Conservation (phyloP, 2,797 vertebrate species). For the Odontamblyopus rebecca region DNA sequence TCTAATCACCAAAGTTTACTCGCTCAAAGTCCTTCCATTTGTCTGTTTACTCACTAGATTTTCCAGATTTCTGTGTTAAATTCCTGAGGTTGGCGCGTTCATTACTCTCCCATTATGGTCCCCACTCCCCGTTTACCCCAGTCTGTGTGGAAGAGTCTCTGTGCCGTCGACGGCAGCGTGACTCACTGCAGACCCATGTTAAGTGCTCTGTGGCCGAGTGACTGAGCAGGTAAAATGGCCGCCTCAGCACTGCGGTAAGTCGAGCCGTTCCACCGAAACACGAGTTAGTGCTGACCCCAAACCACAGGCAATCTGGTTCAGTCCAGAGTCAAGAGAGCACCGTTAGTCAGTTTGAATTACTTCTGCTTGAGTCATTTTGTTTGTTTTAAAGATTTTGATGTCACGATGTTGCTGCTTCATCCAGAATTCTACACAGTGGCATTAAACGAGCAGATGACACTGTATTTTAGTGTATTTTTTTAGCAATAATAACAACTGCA, state of each 20-base stretch:
- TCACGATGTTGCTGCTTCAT: too few species aligned
- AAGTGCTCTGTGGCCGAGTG: slow-evolving; percentile 66
- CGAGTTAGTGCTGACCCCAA: slow-evolving; percentile 32
- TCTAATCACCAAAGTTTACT: too few species aligned
- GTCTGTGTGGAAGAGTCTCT: background rate
- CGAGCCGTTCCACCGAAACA: slow-evolving; percentile 57
- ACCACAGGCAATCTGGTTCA: slow-evolving; percentile 66
- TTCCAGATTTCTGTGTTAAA: slow-evolving; percentile 56
- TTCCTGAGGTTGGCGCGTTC: slow-evolving; percentile 55
- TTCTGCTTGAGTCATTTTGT: too few species aligned
- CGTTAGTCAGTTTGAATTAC: background rate
- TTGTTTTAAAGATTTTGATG: too few species aligned
- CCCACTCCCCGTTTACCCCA: slow-evolving; percentile 40
- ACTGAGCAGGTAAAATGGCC: slow-evolving; percentile 68
- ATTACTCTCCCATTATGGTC: slow-evolving; percentile 64
- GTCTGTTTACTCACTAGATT: background rate
- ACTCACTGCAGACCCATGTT: slow-evolving; percentile 64
- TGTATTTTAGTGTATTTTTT: too few species aligned
- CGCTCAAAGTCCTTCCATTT: too few species aligned
- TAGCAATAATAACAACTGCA: too few species aligned
- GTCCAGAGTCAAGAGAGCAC: slow-evolving; percentile 24
- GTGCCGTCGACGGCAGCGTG: slow-evolving; percentile 20
- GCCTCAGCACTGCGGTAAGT: slow-evolving; percentile 43
- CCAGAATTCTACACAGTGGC: too few species aligned
- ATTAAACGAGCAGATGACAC: too few species aligned